Base-by-base conservation (phyloP, 2,113 vertebrate species). In the Pica pica region DNA sequence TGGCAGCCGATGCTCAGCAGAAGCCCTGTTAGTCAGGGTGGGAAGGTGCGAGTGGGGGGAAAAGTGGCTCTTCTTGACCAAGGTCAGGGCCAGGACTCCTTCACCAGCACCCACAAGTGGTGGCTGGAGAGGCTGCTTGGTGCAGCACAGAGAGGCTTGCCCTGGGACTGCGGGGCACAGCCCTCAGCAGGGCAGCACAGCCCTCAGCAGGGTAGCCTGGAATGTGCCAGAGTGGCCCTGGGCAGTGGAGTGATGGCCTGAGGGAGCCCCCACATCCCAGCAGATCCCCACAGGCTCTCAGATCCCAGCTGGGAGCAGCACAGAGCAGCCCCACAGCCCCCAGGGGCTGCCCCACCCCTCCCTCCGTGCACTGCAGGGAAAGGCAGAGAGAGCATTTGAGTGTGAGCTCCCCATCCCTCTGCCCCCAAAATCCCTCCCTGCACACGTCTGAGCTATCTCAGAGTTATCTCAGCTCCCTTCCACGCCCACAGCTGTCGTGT, bases 381-480 rank as follows among this genome's bases (percentile, higher is more conserved):
- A 68, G 44, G 63, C 31, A 59, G 35, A 5, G 1, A 13, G 27
- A 9, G 13, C 20, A 2, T 35, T 41, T 44, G 7, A 1, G 6
- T 26, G 31, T 12, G 71, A 73, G 46, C 11, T 87, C 19, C 47
- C 37, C 47, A 18, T 9, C 16, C 0, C 2, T 49, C 63, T 94
- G 63, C 12, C 33, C 44, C 68, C 41, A 3, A 33, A 80, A 75
- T 35, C 78, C 55, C 17, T 74, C 87, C 44, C 56, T 89, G 77
- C n/a, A 31, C 42, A 28, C 0, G 0, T 6, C 77, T 53, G 23
- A 87, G 46, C 64, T 31, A 0, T 14, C 17, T 27, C 77, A 50
- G 67, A 19, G 21, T 11, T 78, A 0, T 6, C 60, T 65, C 84
- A n/a, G 42, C 69, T 70, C 30, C 55, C 87, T 89, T 87, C 81